phyloP scores from a whole-genome alignment of 2,797 vertebrate genomes.

The Rhadinocentrus ornatus region DNA sequence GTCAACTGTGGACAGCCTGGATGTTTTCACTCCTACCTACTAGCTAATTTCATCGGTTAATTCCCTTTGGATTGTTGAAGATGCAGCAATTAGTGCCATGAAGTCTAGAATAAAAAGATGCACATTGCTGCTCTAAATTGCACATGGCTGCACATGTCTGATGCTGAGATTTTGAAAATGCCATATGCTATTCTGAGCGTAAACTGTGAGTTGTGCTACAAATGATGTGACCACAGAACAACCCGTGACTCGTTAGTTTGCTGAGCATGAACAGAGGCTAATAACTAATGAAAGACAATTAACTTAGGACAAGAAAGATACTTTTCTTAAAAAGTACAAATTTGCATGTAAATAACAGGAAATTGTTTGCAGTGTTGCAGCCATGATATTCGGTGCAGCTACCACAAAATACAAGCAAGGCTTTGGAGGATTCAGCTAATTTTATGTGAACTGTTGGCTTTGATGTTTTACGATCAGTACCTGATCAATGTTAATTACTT shows the following conservation, averaged over 20 bases:
- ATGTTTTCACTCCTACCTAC: conserved; percentile 24
- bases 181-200: not conserved
- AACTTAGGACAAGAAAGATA: not conserved
- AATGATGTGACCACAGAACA: not conserved
- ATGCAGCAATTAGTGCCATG: conserved; percentile 35
- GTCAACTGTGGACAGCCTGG: conserved; percentile 23
- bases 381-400: not conserved
- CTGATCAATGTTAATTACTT: conserved; percentile 1
- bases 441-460: not conserved
- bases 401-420: not conserved
- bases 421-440: not conserved
- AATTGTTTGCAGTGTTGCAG: not conserved
- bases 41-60: conserved; percentile 37
- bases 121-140: conserved; percentile 6
- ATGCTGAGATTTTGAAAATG: not conserved
- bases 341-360: not conserved
- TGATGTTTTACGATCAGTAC: not conserved
- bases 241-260: not conserved
- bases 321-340: not conserved
- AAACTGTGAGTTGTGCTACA: conserved; percentile 1
- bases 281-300: not conserved
- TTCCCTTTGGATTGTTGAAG: conserved; percentile 23
- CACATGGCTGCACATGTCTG: conserved; percentile 18
- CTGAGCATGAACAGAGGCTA: not conserved
- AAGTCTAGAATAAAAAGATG: conserved; percentile 24